Evolutionary conservation across 2,113 vertebrate species (phyloP), one percentile per base, ranked within the genome.

Genomic region (Mirza zaza): DNA sequence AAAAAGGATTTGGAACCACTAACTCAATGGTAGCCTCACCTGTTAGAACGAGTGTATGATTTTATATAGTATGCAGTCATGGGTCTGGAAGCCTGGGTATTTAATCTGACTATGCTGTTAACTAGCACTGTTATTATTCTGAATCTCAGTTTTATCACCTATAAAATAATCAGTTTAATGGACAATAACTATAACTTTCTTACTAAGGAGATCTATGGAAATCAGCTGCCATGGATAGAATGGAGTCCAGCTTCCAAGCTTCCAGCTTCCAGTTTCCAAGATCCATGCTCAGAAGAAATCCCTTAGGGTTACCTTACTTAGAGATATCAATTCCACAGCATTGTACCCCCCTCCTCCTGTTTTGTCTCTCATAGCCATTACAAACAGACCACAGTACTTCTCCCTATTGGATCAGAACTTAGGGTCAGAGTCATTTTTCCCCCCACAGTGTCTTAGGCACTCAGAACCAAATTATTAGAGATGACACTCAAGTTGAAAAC

Each of bases 391-490:
- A 27, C 2, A 61, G 34, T 77, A 55, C 5, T 68, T 73, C 36
- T 75, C 21, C 18, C 39, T 83, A 10, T 57, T 90, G 10, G 67
- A 23, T 36, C 27, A 50, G 10, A 75, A 50, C 42, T 89, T 36
- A 73, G 18, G 23, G 36, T 77, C 45, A 92, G 36, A 77, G 52
- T 52, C 15, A 12, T 20, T 59, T 59, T 42, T 13, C 17, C n/a
- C 55, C 29, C 34, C 14, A 45, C 18, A 18, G 29, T 63, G 27
- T 75, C 65, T 77, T 20, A 65, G 34, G 80, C 0, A 45, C 65
- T 45, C 57, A 87, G 55, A 45, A 88, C 8, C 73, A 96, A 91
- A 90, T 79, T 88, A 88, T 42, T 89, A 39, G 73, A 91, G 45
- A 86, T 42, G 52, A 57, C 5, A 55, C 63, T 96, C 23, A 77